Evolutionary conservation across 2,888 invertebrate species (phyloP).

Genomic region (Polymixis flavicincta): DNA sequence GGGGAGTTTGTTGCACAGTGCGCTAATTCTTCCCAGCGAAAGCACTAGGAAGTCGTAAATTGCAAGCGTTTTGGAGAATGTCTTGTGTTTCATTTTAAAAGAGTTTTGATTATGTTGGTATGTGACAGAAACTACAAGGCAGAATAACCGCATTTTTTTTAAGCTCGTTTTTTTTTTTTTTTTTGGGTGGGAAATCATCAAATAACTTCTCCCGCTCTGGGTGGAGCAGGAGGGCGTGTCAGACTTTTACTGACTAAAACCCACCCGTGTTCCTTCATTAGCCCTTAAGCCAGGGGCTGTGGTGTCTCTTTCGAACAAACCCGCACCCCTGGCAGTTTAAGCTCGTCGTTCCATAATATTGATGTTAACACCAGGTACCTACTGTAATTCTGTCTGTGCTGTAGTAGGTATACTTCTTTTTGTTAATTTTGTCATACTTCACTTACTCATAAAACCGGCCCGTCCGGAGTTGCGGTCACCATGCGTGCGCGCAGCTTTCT

Average conservation of each 20-base stretch:
- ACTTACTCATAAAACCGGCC: conserved; percentile 44
- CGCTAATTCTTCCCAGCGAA: neutral
- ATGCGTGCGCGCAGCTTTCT: conserved; percentile 70
- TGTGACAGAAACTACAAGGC: neutral
- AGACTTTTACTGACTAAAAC: too few species aligned
- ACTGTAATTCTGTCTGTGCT: neutral
- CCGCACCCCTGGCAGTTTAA: too few species aligned
- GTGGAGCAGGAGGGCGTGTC: too few species aligned
- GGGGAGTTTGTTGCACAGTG: too few species aligned
- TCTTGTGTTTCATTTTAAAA: neutral
- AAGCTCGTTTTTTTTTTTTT: too few species aligned
- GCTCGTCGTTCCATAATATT: neutral
- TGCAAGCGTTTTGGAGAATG: neutral
- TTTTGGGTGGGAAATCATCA: too few species aligned
- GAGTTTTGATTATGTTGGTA: neutral
- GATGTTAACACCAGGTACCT: neutral
- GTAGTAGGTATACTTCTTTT: neutral
- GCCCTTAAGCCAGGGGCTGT: too few species aligned
- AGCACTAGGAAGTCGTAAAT: neutral
- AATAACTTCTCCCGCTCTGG: too few species aligned
- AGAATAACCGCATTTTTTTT: neutral
- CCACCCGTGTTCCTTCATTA: too few species aligned
- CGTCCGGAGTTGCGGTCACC: conserved; percentile 55
- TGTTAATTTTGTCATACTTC: conserved; percentile 19
- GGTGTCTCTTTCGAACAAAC: too few species aligned